Base-by-base conservation (phyloP, 2,113 vertebrate genomes). In the Dicrurus megarhynchus region DNA sequence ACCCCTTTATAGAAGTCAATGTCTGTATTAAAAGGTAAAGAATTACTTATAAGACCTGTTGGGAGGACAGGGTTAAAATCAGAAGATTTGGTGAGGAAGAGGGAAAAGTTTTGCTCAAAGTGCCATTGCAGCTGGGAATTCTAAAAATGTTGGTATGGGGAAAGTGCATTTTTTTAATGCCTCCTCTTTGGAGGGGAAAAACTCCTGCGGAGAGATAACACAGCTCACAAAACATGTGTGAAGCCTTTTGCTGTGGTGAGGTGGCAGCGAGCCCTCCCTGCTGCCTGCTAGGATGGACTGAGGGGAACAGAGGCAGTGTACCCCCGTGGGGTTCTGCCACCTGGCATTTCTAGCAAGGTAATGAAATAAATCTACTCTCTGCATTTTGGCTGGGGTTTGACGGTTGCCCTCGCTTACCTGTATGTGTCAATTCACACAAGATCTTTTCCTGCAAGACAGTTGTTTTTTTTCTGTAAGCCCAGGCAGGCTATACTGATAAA, bases 201-300 rank as follows among this genome's bases (percentile, higher is more conserved):
- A 16, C 10, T 37, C 46, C 53, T 10, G 27, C 13, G 27, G 33
- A 52, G 26, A 33, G 37, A 4, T 6, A 33, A 9, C 22, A 37
- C 18, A 15, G 5, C 16, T 77, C 14, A 13, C 14, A 77, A 53
- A 37, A 37, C 14, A 13, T 2, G 11, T 9, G 21, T 10, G 18
- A 52, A 37, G 22, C 7, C 33, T 10, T 52, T 52, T 59, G 32
- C 44, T 18, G 0, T 27, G 35, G 37, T 10, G 17, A 68, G 37
- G 32, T 0, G 0, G 53, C 61, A 68, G 37, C 1, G 1, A 59
- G 52, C 11, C 32, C 70, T 12, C 22, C 11, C 5, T 0, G 1
- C 37, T 52, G 33, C 33, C 9, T 0, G 1, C 63, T 11, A 3
- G 37, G 27, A 23, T n/a, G 33, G 50, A 8, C 53, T 22, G 46